phyloP scores from a whole-genome alignment of 2,113 vertebrate genomes.

The Aphelocoma coerulescens region DNA sequence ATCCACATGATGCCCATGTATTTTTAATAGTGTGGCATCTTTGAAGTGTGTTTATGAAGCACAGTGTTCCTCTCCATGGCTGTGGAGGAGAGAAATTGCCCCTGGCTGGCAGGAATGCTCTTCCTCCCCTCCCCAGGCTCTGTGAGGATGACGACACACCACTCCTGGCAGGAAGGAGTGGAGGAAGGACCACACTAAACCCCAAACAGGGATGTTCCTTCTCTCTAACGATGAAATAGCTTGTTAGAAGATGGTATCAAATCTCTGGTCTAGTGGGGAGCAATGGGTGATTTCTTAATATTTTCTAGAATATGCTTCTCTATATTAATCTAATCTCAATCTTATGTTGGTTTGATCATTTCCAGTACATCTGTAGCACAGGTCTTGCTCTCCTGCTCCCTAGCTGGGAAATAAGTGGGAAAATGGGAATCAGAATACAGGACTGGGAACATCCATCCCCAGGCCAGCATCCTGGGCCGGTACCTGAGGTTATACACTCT shows the following conservation, averaged over 20 bases:
- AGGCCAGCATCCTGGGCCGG: background rate
- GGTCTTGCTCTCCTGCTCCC: background rate
- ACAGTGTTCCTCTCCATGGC: background rate
- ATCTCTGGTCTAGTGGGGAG: background rate
- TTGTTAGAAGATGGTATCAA: background rate
- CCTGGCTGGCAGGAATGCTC: background rate
- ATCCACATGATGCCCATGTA: conserved; percentile 73
- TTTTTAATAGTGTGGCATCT: conserved; percentile 76
- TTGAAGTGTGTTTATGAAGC: conserved; percentile 71
- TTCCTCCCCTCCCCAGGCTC: background rate
- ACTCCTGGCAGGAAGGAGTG: background rate
- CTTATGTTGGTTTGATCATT: background rate
- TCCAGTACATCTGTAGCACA: background rate
- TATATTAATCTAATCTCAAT: background rate
- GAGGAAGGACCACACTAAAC: background rate
- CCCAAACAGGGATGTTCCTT: background rate
- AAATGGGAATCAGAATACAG: background rate
- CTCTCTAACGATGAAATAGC: background rate
- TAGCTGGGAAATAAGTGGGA: background rate
- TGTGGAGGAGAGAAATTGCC: background rate
- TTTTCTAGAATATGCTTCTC: background rate
- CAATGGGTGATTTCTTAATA: background rate
- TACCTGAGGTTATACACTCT: background rate
- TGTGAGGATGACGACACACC: background rate
- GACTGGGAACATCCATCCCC: background rate